These are phyloP conservation scores for Monoplex corrugatus DNA, from an alignment of 2,888 invertebrate species.

Conservation along the genomic window DNA sequence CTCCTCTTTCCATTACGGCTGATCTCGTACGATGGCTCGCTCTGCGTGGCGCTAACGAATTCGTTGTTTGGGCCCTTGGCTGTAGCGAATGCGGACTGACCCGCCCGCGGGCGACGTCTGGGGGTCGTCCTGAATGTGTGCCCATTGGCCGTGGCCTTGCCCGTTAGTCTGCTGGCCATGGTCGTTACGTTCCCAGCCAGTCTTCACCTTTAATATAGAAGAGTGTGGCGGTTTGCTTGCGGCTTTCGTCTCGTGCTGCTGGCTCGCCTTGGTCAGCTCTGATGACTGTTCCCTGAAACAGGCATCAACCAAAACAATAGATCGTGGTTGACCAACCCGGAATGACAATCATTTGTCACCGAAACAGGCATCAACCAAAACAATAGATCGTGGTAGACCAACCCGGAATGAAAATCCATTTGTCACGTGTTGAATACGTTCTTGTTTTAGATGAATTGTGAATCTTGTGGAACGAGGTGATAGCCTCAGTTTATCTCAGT, in stretches of 20 bases:
- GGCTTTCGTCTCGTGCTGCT: neutral
- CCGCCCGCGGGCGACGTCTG: neutral
- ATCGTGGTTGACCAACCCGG: no score
- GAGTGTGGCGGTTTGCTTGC: neutral
- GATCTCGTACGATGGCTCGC: constrained; percentile 49
- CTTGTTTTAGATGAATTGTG: no score
- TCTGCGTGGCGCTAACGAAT: constrained; percentile 48
- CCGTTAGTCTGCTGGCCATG: neutral
- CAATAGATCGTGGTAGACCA: no score
- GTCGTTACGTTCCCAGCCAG: neutral
- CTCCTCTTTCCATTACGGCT: constrained; percentile 69
- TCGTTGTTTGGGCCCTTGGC: constrained; percentile 5
- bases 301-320: no score
- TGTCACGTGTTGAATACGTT: no score
- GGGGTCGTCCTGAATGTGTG: neutral
- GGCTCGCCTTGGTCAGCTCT: neutral
- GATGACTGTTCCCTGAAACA: neutral
- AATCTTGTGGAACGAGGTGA: no score
- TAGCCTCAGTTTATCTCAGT: no score
- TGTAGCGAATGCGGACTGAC: neutral
- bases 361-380: no score
- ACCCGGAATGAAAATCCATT: no score
- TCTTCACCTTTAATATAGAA: neutral
- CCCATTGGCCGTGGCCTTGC: neutral
- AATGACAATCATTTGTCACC: no score